Base-by-base conservation (phyloP, 1,140 invertebrate genomes). In the Pseudobourletiella spinata region DNA sequence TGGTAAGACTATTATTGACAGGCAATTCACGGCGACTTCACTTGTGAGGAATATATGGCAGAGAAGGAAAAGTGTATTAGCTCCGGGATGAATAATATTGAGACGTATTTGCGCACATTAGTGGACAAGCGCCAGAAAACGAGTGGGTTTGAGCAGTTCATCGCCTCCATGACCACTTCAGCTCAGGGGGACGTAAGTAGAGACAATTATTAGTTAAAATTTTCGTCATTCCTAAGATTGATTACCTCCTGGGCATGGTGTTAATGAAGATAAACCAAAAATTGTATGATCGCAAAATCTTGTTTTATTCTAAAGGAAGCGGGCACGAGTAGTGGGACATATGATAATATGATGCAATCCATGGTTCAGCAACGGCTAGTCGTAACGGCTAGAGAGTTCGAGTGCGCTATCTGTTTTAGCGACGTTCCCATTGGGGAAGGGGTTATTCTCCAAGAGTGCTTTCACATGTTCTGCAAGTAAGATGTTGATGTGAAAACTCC, bases 391-490 rank as follows among this genome's bases (percentile, higher is more conserved):
- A 39, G n/a, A 39, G 55, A 57, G 29, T 57, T 57, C 29, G 14
- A 50, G 16, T 57, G 55, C 22, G 3, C 29, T 20, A 39, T 57
- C 14, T 57, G 55, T 24, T 46, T 57, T 11, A 28, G 8, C 4
- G 22, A 3, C 6, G 24, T 57, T 43, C 35, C 55, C n/a, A 24
- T 39, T 3, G 55, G 55, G 3, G 55, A 24, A 46, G 55, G 55
- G 25, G 30, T 57, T 26, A 57, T 57, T 57, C 39, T 57, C 18
- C 20, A 48, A 48, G 22, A 11, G 6, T 57, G 55, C 30, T 14
- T 16, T 14, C 30, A 57, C 30, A 4, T 29, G 30, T 46, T 46
- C 25, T 46, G 30, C 29, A 35, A 16, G 25, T 39, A n/a, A 57
- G 55, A 44, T 26, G 16, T 22, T 6, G 18, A 48, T 48, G 18